Evolutionary conservation across 2,113 vertebrate species (phyloP), one percentile per base, ranked within the genome.

Genomic region (Chrysemys picta): DNA sequence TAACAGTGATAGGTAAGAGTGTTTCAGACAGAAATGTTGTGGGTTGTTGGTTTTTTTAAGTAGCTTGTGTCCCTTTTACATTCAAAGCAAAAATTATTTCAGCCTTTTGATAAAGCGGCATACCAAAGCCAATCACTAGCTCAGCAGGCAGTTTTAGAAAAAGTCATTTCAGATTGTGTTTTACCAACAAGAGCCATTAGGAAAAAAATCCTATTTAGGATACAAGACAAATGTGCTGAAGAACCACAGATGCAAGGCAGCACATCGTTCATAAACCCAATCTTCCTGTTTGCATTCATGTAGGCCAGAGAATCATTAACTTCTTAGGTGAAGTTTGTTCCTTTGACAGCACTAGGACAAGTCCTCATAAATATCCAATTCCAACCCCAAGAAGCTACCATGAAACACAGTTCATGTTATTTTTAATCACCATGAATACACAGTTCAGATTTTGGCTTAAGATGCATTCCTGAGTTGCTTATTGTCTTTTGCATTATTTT

Each of bases 31-130:
- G 38, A 27, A 25, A 10, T 24, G 22, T 7, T 76, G 5, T 42
- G 22, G 22, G 21, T 24, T 12, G 24, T 42, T 72, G 38, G 13
- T 42, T 45, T 42, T 45, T 42, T 42, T 21, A 42, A 75, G 35
- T 11, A 75, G 69, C 42, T 12, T 24, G 19, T 25, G 42, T 76
- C 72, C 72, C 11, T 45, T 76, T 76, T 47, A 76, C 22, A 76
- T 45, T 42, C 75, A 76, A 42, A 76, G 75, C 42, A 45, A 83
- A 83, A 93, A 92, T 11, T 1, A 79, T 2, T 47, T 10, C 8
- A 86, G 57, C 38, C 22, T 62, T 80, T 75, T 8, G 22, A 80
- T 25, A 76, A 21, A 0, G 0, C 0, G 69, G 52, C 84, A 16
- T 50, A n/a, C 21, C 17, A 45, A 4, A 9, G 72, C 57, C 50